phyloP scores from a whole-genome alignment of 2,888 invertebrate species.

The Oxytorus armatus region DNA sequence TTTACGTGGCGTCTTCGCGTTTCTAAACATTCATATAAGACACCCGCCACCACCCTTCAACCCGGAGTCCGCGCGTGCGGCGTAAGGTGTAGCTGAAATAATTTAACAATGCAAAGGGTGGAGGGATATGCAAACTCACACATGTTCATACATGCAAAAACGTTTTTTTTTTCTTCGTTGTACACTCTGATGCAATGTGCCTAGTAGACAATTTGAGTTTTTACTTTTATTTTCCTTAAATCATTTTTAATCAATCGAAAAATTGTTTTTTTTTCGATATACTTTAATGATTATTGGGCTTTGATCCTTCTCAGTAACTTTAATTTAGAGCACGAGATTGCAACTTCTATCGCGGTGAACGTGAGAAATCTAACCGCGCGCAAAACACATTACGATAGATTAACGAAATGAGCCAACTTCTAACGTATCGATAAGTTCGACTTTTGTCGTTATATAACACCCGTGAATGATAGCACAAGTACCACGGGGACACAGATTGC shows the following conservation, averaged over 20 bases:
- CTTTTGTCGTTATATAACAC: constrained; percentile 59
- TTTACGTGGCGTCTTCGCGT: constrained; percentile 12
- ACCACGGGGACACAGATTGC: constrained; percentile 42
- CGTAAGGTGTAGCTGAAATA: constrained; percentile 30
- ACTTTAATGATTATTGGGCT: no score
- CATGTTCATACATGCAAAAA: not conserved
- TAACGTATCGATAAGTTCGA: constrained; percentile 75
- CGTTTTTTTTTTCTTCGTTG: not conserved
- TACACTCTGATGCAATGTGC: not conserved
- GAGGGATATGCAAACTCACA: constrained; percentile 22
- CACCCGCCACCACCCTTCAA: not conserved
- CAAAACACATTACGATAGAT: constrained; percentile 76
- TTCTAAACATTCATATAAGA: not conserved
- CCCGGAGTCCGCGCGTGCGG: not conserved
- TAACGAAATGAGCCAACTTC: constrained; percentile 76
- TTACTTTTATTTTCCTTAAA: not conserved
- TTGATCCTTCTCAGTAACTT: constrained; percentile 36
- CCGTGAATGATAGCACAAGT: constrained; percentile 72
- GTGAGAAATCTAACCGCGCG: constrained; percentile 70
- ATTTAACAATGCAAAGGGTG: constrained; percentile 39
- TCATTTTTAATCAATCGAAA: not conserved
- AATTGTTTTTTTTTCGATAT: not conserved
- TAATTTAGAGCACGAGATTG: constrained; percentile 69
- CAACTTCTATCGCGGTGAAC: constrained; percentile 63
- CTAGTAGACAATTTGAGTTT: not conserved